Evolutionary conservation across 2,888 invertebrate genomes (phyloP).

Genomic region (Leistus spinibarbis): DNA sequence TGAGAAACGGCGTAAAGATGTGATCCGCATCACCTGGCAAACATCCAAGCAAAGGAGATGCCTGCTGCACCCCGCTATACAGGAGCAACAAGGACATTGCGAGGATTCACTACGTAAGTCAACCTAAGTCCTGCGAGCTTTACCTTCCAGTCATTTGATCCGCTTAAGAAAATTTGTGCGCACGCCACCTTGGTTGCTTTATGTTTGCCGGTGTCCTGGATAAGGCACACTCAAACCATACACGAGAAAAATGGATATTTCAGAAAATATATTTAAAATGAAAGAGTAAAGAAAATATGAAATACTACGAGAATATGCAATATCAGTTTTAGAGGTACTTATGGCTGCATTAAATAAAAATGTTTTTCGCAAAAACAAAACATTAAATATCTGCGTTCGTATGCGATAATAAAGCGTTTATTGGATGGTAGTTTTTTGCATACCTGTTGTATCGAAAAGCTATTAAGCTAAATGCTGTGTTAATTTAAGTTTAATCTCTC

Average conservation of each 20-base stretch:
- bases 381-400: too few species aligned
- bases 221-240: too few species aligned
- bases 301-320: too few species aligned
- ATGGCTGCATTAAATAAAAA: too few species aligned
- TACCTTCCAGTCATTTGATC: constrained; percentile 57
- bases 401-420: background rate
- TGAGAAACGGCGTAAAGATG: background rate
- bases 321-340: too few species aligned
- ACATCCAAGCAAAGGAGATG: constrained; percentile 6
- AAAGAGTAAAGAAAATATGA: too few species aligned
- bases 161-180: constrained; percentile 55
- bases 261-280: too few species aligned
- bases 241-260: too few species aligned
- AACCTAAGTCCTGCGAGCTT: constrained; percentile 53
- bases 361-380: too few species aligned
- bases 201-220: too few species aligned
- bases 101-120: constrained; percentile 52
- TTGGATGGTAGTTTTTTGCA: constrained; percentile 36
- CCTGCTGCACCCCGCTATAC: background rate
- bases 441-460: constrained; percentile 52
- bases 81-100: constrained; percentile 43
- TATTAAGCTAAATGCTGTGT: constrained; percentile 55
- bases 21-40: constrained; percentile 25
- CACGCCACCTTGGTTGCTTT: background rate
- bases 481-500: constrained; percentile 56